Base-by-base conservation (phyloP, 2,113 vertebrate genomes). In the Vicugna pacos region DNA sequence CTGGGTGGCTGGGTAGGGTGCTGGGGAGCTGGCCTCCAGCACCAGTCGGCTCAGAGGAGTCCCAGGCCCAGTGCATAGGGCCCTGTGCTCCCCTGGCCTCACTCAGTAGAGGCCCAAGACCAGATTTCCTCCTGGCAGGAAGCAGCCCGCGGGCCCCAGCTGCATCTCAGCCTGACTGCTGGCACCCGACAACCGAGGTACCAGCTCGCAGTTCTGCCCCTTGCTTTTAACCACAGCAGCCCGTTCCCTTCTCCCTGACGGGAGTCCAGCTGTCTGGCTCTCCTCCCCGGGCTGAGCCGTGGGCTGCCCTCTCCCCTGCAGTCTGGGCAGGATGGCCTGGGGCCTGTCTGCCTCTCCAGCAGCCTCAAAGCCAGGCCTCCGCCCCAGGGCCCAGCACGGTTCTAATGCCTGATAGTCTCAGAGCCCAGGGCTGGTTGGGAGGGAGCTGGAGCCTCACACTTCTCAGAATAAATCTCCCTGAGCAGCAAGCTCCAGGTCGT, bases 371-470 rank as follows among this genome's bases (percentile, higher is more conserved):
- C 89, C 56, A 15, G 81, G 75, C 35, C n/a, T 54, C 64, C n/a
- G 3, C 54, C 32, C 64, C 5, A 0, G 13, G 5, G 26, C 65
- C 35, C 46, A 3, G 46, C 64, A 24, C 22, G 11, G 54, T n/a
- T 56, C 80, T 70, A 65, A 20, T 0, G 0, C 19, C 0, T 22
- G 6, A 9, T 6, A 17, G 54, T 9, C n/a, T 69, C 2, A 11
- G 0, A 4, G 69, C 20, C 64, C 46, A 0, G 6, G 54, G 26
- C 24, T 1, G 24, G 7, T 5, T 0, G 64, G 35, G 28, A 42
- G 38, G 38, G 38, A 62, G 32, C 54, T 32, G 26, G 6, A 46
- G 26, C 52, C 42, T 64, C 75, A 6, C 17, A 3, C 16, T 28
- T 42, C 8, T 30, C 42, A 64, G 35, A 72, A 73, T 7, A 62